A percentile compares a stretch with the other conserved stretches of the same genome.
phyloP scores from a whole-genome alignment of 2,113 vertebrate genomes.

The Propithecus coquereli region DNA sequence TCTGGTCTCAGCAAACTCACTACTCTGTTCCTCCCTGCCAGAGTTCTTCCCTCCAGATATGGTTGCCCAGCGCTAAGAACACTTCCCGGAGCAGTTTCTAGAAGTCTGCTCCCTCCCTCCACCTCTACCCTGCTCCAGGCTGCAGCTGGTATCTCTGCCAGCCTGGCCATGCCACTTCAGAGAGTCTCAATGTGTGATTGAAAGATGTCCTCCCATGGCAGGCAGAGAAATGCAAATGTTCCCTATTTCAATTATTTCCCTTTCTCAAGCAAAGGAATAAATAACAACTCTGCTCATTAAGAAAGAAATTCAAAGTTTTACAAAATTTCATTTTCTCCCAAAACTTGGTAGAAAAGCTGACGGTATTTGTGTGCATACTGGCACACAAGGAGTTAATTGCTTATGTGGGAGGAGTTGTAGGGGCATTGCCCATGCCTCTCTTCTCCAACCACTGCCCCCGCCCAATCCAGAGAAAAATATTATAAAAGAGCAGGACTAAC shows the following conservation, averaged over 20 bases:
- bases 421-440: background rate
- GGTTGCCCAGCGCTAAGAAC: background rate
- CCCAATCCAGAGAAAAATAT: background rate
- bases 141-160: background rate
- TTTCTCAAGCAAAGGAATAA: conserved; percentile 7
- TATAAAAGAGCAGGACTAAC: background rate
- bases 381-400: background rate
- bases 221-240: background rate
- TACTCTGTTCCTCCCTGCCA: background rate
- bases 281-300: background rate
- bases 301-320: background rate
- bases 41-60: background rate
- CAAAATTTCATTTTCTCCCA: conserved; percentile 8
- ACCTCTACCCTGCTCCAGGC: background rate
- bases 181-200: conserved; percentile 27
- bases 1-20: conserved; percentile 25
- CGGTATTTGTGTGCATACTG: background rate
- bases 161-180: background rate
- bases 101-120: background rate
- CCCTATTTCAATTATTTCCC: conserved; percentile 31
- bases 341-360: background rate
- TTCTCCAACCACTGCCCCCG: background rate
- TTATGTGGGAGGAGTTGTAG: background rate
- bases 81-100: background rate
- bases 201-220: conserved; percentile 44